A percentile compares a stretch with the other conserved stretches of the same genome.
Evolutionary conservation across 2,797 vertebrate species (phyloP).

Genomic region (Paguma larvata): DNA sequence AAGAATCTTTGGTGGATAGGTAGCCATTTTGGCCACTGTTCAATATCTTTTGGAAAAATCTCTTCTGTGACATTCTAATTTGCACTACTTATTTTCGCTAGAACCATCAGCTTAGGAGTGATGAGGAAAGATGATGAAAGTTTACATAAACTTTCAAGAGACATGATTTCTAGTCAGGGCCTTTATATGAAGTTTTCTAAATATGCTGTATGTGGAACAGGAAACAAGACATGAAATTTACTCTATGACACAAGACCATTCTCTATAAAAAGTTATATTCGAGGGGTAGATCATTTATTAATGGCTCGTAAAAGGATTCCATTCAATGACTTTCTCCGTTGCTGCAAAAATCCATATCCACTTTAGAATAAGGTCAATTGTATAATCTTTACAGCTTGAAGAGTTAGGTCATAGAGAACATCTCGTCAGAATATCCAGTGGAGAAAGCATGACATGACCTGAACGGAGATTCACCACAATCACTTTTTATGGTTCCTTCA

Average conservation of each 20-base stretch:
- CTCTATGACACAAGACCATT: not conserved
- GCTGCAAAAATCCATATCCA: not conserved
- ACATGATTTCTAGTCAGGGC: not conserved
- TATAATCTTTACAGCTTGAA: not conserved
- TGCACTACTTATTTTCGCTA: not conserved
- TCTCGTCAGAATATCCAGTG: not conserved
- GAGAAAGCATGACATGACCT: not conserved
- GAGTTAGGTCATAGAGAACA: not conserved
- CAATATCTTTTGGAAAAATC: not conserved
- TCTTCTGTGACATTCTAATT: not conserved
- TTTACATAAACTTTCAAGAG: not conserved
- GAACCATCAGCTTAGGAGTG: not conserved
- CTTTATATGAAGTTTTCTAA: conserved; percentile 28
- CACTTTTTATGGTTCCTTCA: not conserved
- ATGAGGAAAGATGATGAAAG: not conserved
- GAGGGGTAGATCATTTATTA: not conserved
- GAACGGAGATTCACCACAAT: not conserved
- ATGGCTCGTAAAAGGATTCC: not conserved
- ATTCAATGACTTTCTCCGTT: not conserved
- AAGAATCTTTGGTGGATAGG: not conserved
- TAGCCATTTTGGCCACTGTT: not conserved
- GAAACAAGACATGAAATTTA: not conserved
- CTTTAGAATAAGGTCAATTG: conserved; percentile 16
- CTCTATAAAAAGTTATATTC: not conserved
- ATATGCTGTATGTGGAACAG: not conserved